Conservation (phyloP, 2,797 vertebrate species). For the Mionectes olivaceus region DNA sequence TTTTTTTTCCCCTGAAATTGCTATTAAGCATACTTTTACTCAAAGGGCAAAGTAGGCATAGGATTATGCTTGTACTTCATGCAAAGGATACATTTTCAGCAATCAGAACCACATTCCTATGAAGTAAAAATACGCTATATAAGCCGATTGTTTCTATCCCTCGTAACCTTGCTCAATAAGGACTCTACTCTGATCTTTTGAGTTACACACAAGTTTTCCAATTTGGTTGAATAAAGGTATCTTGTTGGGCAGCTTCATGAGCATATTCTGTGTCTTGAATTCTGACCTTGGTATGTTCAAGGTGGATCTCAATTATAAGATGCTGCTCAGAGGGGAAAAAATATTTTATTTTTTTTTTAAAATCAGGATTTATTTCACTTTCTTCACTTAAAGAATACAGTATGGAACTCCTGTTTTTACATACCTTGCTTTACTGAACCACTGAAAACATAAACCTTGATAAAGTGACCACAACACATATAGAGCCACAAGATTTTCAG, state of each 20-base stretch:
- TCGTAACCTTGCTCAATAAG: conserved; percentile 64
- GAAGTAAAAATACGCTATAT: conserved; percentile 69
- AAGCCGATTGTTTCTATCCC: conserved; percentile 75
- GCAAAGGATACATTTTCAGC: conserved; percentile 75
- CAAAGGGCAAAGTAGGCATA: conserved; percentile 74
- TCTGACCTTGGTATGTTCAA: conserved; percentile 10
- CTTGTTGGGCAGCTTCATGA: conserved; percentile 24
- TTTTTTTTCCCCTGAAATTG: conserved; percentile 58
- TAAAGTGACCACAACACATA: background rate
- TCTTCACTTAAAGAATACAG: background rate
- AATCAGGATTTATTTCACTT: background rate
- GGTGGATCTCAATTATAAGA: conserved; percentile 43
- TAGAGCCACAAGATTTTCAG: background rate
- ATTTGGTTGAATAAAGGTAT: conserved; percentile 68
- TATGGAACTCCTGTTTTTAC: background rate
- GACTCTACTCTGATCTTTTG: conserved; percentile 65
- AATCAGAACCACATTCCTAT: conserved; percentile 74
- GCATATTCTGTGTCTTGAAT: background rate
- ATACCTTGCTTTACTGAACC: background rate
- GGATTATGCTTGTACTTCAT: conserved; percentile 72
- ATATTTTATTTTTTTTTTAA: background rate
- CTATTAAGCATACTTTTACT: conserved; percentile 75
- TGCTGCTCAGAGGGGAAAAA: background rate
- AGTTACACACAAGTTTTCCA: conserved; percentile 49
- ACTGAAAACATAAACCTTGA: background rate